A percentile compares a stretch with the other conserved stretches of the same genome.
Evolutionary conservation across 2,113 vertebrate genomes (phyloP).

Genomic region (Eubucco bourcierii): DNA sequence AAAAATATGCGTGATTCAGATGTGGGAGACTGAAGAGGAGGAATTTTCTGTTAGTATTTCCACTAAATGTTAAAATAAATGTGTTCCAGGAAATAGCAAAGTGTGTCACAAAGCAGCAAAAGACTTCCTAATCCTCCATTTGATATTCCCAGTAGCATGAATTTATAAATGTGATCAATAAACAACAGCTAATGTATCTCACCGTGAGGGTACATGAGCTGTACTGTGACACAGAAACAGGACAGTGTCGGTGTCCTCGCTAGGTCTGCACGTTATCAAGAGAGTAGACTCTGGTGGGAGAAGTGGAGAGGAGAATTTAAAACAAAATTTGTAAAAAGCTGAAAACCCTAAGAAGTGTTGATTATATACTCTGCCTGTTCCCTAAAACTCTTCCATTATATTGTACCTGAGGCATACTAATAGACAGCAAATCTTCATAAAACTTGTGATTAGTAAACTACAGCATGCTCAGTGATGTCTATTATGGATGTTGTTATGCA

Average conservation of each 20-base stretch:
- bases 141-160: not conserved
- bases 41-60: slow-evolving; percentile 14
- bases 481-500: not conserved
- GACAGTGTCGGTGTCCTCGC: slow-evolving; percentile 17
- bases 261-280: not conserved
- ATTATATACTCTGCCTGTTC: not conserved
- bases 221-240: slow-evolving; percentile 16
- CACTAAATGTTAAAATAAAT: slow-evolving; percentile 22
- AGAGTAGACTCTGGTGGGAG: not conserved
- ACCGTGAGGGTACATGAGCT: not conserved
- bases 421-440: not conserved
- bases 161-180: slow-evolving; percentile 28
- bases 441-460: not conserved
- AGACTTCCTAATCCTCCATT: not conserved
- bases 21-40: slow-evolving; percentile 48
- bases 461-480: not conserved
- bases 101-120: slow-evolving; percentile 2
- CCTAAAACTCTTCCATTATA: not conserved
- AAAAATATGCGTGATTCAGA: slow-evolving; percentile 54
- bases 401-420: not conserved
- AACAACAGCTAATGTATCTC: slow-evolving; percentile 46
- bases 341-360: not conserved
- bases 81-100: not conserved
- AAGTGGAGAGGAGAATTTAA: not conserved
- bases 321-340: not conserved